These are phyloP conservation scores for Argya squamiceps DNA, from an alignment of 2,797 vertebrate genomes.

Conservation along the genomic window DNA sequence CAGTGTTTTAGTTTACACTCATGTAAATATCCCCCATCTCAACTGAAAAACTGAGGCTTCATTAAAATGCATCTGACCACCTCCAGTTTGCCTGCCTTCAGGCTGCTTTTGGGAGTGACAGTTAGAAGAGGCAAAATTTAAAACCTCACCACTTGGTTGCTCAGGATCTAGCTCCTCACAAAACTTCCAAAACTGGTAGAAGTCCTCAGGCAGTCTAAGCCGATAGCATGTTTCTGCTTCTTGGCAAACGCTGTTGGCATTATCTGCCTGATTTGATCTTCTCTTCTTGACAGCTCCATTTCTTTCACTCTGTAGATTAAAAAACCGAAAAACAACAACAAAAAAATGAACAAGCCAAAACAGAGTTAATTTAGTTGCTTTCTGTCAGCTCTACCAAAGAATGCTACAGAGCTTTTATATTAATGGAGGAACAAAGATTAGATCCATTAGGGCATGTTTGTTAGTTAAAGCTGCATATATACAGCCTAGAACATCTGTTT, in stretches of 20 bases:
- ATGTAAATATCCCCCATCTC: not conserved
- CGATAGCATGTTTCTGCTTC: constrained; percentile 84
- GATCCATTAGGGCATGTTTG: not conserved
- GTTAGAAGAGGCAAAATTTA: not conserved
- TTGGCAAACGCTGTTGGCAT: constrained; percentile 72
- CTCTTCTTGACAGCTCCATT: constrained; percentile 79
- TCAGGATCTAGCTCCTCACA: constrained; percentile 85
- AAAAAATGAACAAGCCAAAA: not conserved
- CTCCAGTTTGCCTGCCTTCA: not conserved
- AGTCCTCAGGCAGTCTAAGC: constrained; percentile 90
- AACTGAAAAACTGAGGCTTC: not conserved
- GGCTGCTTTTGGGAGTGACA: not conserved
- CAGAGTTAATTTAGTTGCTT: not conserved
- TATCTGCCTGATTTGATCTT: constrained; percentile 55
- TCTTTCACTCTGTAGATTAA: constrained; percentile 63
- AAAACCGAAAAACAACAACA: not conserved
- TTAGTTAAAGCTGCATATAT: not conserved
- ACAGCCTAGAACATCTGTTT: not conserved
- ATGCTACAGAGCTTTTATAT: not conserved
- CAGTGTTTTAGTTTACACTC: not conserved
- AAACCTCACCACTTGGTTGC: constrained; percentile 83
- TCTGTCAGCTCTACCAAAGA: too few relatives aligned
- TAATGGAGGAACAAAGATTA: not conserved
- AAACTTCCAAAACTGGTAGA: constrained; percentile 94
- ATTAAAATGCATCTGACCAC: not conserved